Base-by-base conservation (phyloP, 2,113 vertebrate genomes). In the Varanus komodoensis region DNA sequence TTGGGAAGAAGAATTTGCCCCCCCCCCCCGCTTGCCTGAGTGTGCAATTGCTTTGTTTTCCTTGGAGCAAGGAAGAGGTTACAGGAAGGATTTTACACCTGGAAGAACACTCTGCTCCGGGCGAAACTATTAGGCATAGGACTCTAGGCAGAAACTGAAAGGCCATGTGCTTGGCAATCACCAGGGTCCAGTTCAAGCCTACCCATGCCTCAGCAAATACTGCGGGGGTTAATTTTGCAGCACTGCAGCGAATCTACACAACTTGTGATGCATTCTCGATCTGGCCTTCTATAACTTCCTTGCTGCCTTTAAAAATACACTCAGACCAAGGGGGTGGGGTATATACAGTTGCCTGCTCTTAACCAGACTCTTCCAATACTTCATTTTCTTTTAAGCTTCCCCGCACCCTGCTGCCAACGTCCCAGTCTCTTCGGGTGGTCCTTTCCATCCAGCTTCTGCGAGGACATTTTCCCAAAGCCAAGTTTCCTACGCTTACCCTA, bases 301-400 rank as follows among this genome's bases (percentile, higher is more conserved):
- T 89, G 19, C 34, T 69, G n/a, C 23, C 68, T 87, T 89, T 81
- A 3, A 44, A 44, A 44, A 17, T 44, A 77, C 7, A 1, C 25
- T 8, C 50, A 75, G 38, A 15, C 69, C 34, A 34, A 1, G 1
- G 6, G 54, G 6, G 54, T 54, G 54, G 11, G 6, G 1, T 17
- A 77, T 19, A 52, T 21, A 2, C 0, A 61, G n/a, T 0, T 14
- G 3, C 2, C 0, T 6, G 19, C 3, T 4, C 7, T 11, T 17
- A n/a, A 15, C 34, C 52, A 78, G 29, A 1, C 11, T 3, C 29
- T 3, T 1, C 44, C n/a, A 89, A 17, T 0, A 0, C 6, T 6
- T 87, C 21, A 25, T 17, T 79, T 4, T 1, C 87, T 69, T 52
- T 32, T 5, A 19, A 2, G 38, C 0, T 3, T 29, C 12, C 1